A percentile compares a stretch with the other conserved stretches of the same genome.
phyloP scores from a whole-genome alignment of 2,113 vertebrate species.

The Brachirus orientalis region DNA sequence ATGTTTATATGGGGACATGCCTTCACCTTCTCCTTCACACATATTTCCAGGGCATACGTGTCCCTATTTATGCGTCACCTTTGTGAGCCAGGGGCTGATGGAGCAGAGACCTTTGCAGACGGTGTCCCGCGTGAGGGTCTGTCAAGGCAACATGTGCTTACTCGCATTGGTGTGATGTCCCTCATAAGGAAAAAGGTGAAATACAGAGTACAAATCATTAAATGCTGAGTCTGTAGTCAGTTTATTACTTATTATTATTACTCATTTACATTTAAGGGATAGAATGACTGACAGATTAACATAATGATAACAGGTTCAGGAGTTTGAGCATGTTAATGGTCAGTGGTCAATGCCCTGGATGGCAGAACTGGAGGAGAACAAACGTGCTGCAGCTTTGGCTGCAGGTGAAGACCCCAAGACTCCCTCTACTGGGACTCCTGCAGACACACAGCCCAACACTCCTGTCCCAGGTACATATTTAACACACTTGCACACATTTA shows the following conservation, averaged over 20 bases:
- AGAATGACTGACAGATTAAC: background rate
- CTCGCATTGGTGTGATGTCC: conserved; percentile 98
- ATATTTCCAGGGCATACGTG: conserved; percentile 88
- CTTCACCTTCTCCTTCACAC: background rate
- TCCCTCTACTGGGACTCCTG: conserved; percentile 93
- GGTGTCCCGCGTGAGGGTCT: conserved; percentile 96
- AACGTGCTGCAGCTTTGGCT: conserved; percentile 88
- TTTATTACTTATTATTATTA: background rate
- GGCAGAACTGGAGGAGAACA: conserved; percentile 95
- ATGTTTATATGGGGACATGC: background rate
- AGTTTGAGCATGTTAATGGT: conserved; percentile 98
- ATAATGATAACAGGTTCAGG: conserved; percentile 87
- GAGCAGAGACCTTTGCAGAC: conserved; percentile 97
- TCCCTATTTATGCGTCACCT: conserved; percentile 98
- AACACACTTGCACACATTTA: background rate
- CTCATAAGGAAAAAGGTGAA: conserved; percentile 96
- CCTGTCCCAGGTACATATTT: conserved; percentile 85
- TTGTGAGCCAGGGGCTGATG: conserved; percentile 96
- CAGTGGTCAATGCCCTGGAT: conserved; percentile 99
- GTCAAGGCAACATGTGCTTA: conserved; percentile 96
- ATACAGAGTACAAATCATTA: background rate
- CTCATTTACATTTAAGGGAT: background rate
- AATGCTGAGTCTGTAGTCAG: no score
- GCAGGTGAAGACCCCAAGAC: conserved; percentile 84
- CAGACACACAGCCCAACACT: conserved; percentile 95